Evolutionary conservation across 1,140 invertebrate genomes (phyloP).

Genomic region (Drusus annulatus): DNA sequence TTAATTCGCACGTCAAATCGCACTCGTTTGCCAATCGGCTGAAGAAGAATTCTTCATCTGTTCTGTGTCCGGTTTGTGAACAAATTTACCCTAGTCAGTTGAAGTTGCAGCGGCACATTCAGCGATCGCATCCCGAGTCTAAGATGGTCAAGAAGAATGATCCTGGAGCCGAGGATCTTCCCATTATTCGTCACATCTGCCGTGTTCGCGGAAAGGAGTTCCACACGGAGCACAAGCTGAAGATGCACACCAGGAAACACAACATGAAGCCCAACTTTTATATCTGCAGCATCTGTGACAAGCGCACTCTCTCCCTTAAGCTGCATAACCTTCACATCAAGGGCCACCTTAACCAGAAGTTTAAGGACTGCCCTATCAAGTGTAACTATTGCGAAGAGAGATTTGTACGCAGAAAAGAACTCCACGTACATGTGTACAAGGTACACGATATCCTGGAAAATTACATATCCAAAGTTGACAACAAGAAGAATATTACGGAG

Average conservation of each 20-base stretch:
- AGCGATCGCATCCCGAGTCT: conserved; percentile 66
- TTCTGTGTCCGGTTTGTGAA: conserved; percentile 68
- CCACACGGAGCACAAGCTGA: conserved; percentile 63
- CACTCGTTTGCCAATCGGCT: conserved; percentile 67
- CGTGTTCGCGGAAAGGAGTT: conserved; percentile 69
- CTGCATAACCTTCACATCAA: conserved; percentile 67
- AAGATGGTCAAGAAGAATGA: conserved; percentile 69
- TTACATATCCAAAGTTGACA: conserved; percentile 62
- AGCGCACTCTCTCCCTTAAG: conserved; percentile 66
- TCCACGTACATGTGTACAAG: conserved; percentile 67
- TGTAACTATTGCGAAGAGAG: conserved; percentile 65
- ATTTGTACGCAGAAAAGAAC: conserved; percentile 65
- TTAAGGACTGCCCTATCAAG: conserved; percentile 65
- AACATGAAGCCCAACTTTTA: conserved; percentile 66
- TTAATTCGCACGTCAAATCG: conserved; percentile 64
- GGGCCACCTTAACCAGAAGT: conserved; percentile 65
- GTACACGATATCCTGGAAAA: conserved; percentile 65
- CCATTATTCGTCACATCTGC: conserved; percentile 62
- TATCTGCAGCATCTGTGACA: conserved; percentile 69
- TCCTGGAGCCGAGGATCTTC: conserved; percentile 64
- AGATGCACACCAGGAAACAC: conserved; percentile 65
- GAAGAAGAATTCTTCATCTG: conserved; percentile 64
- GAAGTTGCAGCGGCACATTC: conserved; percentile 66
- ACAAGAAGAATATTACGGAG: conserved; percentile 64
- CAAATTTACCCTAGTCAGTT: conserved; percentile 65